Conservation (phyloP, 2,888 invertebrate genomes). For the Drosophila melanosoma region DNA sequence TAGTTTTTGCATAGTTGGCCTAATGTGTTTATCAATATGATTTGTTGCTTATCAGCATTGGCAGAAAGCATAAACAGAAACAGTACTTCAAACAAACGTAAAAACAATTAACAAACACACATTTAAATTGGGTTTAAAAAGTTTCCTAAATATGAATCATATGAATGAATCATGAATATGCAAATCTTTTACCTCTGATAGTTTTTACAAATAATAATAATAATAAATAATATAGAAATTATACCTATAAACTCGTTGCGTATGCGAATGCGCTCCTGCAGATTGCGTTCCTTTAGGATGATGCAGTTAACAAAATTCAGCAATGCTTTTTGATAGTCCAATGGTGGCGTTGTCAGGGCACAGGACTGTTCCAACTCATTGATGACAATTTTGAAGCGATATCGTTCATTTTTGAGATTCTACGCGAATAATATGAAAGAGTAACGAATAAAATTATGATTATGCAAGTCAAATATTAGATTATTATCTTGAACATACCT, state of each 20-base stretch:
- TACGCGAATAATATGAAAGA: slow-evolving; percentile 82
- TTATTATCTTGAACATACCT: slow-evolving; percentile 87
- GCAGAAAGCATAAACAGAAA: slow-evolving; percentile 39
- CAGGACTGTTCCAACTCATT: slow-evolving; percentile 92
- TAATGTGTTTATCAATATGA: slow-evolving; percentile 64
- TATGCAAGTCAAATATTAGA: neutral
- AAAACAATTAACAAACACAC: slow-evolving; percentile 36
- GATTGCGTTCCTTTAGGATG: slow-evolving; percentile 94
- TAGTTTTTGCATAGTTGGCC: slow-evolving; percentile 61
- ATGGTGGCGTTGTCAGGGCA: slow-evolving; percentile 85
- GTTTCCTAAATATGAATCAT: neutral
- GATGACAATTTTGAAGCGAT: slow-evolving; percentile 95
- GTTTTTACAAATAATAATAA: neutral
- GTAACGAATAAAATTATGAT: slow-evolving; percentile 3
- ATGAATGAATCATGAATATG: neutral
- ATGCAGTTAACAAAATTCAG: slow-evolving; percentile 98
- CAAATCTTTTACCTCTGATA: neutral
- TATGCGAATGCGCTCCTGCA: slow-evolving; percentile 94
- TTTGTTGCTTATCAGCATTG: slow-evolving; percentile 42
- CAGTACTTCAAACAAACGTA: slow-evolving; percentile 17
- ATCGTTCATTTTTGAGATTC: slow-evolving; percentile 94
- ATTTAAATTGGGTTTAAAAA: neutral
- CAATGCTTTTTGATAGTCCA: slow-evolving; percentile 96
- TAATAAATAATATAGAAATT: neutral
- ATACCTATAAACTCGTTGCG: slow-evolving; percentile 97